Evolutionary conservation across 2,113 vertebrate species (phyloP), one percentile per base, ranked within the genome.

Genomic region (Sinocyclocheilus anshuiensis): DNA sequence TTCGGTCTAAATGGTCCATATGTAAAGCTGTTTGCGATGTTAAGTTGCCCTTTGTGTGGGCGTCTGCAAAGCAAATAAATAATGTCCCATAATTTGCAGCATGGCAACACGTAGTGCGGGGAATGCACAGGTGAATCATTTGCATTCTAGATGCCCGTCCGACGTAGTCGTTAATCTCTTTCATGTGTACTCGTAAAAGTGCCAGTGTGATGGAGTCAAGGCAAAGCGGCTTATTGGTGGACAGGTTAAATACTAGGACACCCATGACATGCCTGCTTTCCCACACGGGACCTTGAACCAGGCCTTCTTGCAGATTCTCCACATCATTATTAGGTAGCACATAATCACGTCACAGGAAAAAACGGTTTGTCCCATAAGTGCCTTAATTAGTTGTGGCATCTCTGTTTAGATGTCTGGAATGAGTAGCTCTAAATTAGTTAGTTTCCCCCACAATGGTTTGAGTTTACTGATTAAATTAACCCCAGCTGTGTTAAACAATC

Each of bases 81-180:
- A 90, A 88, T 5, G 20, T 36, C 77, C 36, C 79, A 61, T 87
- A 61, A 84, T 86, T 89, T 84, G 67, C 76, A 77, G 79, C 82
- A 71, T 24, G 22, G 85, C 87, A 45, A 75, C 57, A 67, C 75
- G 8, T 78, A 22, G 57, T 10, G 9, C 22, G 48, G 59, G 77
- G 67, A 75, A 87, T 77, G 59, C 12, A 48, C 78, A 87, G 88
- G 87, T 87, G 86, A 92, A 88, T 86, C 78, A 88, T 89, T 83
- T 84, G 84, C 86, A 81, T 78, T 65, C 36, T 81, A 67, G 65
- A 74, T 55, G 75, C 48, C 42, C 20, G 36, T 57, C 22, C 36
- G 71, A 72, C 6, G 45, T 29, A 50, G 57, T 83, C 84, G 42
- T 90, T 86, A 86, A 88, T 87, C 84, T 88, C 55, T 83, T 88